Percentiles rank a stretch among this genome's conserved stretches.
Evolutionary conservation across 2,113 vertebrate genomes (phyloP).

Genomic region (Alethe castanea): DNA sequence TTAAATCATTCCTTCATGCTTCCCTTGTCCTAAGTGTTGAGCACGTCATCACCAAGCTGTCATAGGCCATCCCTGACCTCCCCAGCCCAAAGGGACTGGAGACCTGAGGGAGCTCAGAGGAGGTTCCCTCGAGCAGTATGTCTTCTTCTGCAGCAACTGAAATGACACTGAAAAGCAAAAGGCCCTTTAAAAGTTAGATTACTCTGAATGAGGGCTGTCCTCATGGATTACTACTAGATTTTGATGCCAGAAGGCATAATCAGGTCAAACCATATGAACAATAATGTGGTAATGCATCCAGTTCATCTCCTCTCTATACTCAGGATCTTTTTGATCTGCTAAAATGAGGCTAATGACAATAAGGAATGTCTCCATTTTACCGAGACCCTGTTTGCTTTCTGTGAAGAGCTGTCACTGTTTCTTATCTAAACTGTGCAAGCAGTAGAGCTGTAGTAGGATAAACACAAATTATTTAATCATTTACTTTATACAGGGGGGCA

Average conservation of each 20-base stretch:
- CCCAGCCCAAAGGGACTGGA: neutral
- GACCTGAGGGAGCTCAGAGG: neutral
- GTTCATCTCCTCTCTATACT: neutral
- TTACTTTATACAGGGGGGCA: neutral
- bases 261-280: neutral
- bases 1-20: neutral
- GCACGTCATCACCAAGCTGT: neutral
- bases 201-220: neutral
- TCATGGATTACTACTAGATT: neutral
- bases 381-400: neutral
- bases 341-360: neutral
- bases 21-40: neutral
- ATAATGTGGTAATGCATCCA: neutral
- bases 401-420: neutral
- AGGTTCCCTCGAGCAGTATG: neutral
- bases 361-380: neutral
- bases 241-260: neutral
- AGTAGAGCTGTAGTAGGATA: neutral
- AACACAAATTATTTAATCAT: neutral
- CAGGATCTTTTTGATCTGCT: neutral
- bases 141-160: neutral
- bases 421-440: neutral
- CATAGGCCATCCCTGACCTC: neutral
- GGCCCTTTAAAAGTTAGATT: neutral
- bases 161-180: neutral